phyloP scores from a whole-genome alignment of 1,140 invertebrate species.

The Drosophila teissieri region DNA sequence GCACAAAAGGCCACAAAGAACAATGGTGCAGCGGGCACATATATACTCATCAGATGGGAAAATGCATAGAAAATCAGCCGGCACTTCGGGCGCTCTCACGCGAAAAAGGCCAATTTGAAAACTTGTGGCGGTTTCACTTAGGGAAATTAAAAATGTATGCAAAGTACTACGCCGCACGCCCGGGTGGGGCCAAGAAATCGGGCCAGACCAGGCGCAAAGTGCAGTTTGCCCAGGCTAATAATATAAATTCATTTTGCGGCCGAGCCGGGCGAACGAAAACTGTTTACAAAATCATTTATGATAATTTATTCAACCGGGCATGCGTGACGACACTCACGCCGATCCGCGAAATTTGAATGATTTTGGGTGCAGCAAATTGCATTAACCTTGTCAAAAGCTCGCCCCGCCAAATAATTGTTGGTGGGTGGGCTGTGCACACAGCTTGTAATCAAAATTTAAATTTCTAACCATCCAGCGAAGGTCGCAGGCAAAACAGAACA shows the following conservation, averaged over 20 bases:
- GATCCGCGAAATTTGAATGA: slow-evolving; percentile 49
- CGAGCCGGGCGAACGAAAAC: slow-evolving; percentile 18
- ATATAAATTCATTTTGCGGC: slow-evolving; percentile 70
- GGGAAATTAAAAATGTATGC: slow-evolving; percentile 75
- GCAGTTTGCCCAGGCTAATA: slow-evolving; percentile 48
- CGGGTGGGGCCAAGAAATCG: slow-evolving; percentile 5
- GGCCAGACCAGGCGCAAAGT: slow-evolving; percentile 37
- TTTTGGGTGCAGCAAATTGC: slow-evolving; percentile 78
- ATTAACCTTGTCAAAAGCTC: slow-evolving; percentile 60
- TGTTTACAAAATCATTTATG: slow-evolving; percentile 69
- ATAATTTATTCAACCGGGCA: slow-evolving; percentile 71
- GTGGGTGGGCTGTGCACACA: slow-evolving; percentile 29
- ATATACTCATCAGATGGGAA: slow-evolving; percentile 46
- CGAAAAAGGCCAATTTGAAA: slow-evolving; percentile 71
- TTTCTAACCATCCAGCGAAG: slow-evolving; percentile 24
- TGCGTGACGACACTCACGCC: slow-evolving; percentile 55
- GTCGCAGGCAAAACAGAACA: slow-evolving; percentile 28
- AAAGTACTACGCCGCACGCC: slow-evolving; percentile 3
- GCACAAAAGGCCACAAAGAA: slow-evolving; percentile 69
- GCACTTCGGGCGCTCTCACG: slow-evolving; percentile 51
- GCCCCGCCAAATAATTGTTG: slow-evolving; percentile 61
- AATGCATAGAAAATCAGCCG: slow-evolving; percentile 56
- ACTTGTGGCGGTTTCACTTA: slow-evolving; percentile 79
- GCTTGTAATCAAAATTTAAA: slow-evolving; percentile 49
- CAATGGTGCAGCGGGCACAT: slow-evolving; percentile 49